phyloP scores from a whole-genome alignment of 1,140 invertebrate species.

The Drosophila bocki region DNA sequence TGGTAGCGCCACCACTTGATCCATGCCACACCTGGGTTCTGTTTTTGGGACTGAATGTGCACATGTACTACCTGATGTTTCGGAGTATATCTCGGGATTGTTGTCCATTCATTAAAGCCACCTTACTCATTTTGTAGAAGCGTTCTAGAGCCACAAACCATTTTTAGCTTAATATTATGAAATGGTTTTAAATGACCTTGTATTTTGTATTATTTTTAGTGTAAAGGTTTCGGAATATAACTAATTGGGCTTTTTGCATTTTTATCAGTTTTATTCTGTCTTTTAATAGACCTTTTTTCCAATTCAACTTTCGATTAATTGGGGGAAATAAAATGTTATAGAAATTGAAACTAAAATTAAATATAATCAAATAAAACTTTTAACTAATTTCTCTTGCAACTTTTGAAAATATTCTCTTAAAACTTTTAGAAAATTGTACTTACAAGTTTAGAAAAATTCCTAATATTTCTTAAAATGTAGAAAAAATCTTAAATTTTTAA shows the following conservation, averaged over 20 bases:
- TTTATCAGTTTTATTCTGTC: neutral
- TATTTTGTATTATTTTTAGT: neutral
- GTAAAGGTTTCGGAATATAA: neutral
- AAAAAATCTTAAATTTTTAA: too few relatives aligned
- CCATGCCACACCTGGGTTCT: constrained; percentile 1
- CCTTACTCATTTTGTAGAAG: neutral
- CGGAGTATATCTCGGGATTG: neutral
- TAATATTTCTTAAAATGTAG: too few relatives aligned
- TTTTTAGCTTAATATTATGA: neutral
- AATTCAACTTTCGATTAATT: neutral
- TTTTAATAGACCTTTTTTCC: neutral
- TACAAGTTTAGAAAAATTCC: too few relatives aligned
- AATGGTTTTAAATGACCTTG: neutral
- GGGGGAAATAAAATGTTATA: too few relatives aligned
- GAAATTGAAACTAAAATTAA: too few relatives aligned
- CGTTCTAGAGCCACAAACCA: neutral
- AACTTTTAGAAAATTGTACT: too few relatives aligned
- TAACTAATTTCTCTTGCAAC: too few relatives aligned
- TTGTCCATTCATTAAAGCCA: neutral
- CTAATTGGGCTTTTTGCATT: too few relatives aligned
- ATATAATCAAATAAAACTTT: too few relatives aligned
- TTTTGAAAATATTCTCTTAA: too few relatives aligned
- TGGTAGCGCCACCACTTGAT: neutral
- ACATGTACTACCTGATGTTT: neutral
- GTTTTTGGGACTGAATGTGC: neutral